These are phyloP conservation scores for Scolopax rusticola DNA, from an alignment of 2,797 vertebrate genomes.

Conservation along the genomic window DNA sequence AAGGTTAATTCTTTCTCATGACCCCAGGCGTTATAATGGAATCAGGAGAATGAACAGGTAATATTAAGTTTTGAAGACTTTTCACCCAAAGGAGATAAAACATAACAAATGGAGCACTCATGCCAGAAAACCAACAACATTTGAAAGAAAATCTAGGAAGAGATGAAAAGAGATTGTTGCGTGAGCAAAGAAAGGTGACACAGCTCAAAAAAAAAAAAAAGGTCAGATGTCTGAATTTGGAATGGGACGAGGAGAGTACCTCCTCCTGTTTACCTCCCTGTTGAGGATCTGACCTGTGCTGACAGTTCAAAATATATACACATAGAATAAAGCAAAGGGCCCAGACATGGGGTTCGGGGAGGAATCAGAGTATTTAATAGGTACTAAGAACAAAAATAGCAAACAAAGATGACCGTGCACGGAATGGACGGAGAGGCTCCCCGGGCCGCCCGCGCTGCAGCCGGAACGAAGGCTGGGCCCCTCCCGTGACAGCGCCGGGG, in stretches of 20 bases:
- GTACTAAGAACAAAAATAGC: rapidly evolving
- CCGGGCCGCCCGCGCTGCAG: neutral
- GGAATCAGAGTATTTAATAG: rapidly evolving
- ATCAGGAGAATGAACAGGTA: neutral
- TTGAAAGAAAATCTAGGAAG: neutral
- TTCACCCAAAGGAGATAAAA: neutral
- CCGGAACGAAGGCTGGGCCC: neutral
- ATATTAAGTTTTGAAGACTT: neutral
- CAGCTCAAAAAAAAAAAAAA: neutral
- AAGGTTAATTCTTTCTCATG: neutral
- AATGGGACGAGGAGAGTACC: rapidly evolving
- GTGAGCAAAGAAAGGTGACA: neutral
- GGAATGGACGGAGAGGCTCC: too few relatives aligned
- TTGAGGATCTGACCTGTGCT: neutral
- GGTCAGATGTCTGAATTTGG: neutral
- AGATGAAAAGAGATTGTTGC: too few relatives aligned
- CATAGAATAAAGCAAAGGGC: neutral
- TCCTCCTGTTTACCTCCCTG: too few relatives aligned
- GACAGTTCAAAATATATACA: neutral
- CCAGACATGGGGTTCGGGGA: neutral
- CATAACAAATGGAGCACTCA: neutral
- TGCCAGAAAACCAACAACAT: neutral
- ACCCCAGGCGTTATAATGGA: neutral
- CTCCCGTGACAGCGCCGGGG: too few relatives aligned
- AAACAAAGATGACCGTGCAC: rapidly evolving